These are phyloP conservation scores for Lasiurus borealis DNA, from an alignment of 2,113 vertebrate species.

Conservation along the genomic window DNA sequence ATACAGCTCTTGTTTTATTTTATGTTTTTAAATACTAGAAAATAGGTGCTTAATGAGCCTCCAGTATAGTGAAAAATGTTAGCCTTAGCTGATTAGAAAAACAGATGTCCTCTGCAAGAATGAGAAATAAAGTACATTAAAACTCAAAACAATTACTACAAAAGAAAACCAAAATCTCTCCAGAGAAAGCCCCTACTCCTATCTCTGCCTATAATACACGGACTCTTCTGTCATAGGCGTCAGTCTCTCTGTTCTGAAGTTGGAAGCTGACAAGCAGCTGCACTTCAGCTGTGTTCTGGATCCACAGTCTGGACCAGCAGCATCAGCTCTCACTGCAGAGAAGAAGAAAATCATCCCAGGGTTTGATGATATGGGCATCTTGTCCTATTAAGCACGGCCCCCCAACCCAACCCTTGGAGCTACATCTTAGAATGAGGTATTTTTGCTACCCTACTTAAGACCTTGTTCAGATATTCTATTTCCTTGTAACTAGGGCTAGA, in stretches of 20 bases:
- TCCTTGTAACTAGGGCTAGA: background rate
- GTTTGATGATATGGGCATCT: background rate
- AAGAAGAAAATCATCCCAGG: background rate
- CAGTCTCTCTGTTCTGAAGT: background rate
- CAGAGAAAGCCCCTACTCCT: background rate
- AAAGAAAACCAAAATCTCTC: conserved; percentile 6
- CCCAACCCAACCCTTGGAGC: no score
- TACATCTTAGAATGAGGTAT: background rate
- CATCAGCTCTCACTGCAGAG: background rate
- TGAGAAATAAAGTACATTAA: conserved; percentile 27
- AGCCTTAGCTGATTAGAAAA: conserved; percentile 27
- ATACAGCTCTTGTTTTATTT: conserved; percentile 10
- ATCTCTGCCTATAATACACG: background rate
- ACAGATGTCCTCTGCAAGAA: background rate
- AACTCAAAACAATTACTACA: background rate
- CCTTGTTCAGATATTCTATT: background rate
- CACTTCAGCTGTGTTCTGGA: background rate
- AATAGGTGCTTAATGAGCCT: background rate
- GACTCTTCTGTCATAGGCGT: background rate
- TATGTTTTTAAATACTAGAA: background rate
- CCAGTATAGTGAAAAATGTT: background rate
- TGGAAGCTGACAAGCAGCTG: background rate
- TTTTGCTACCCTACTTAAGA: background rate
- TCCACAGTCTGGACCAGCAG: background rate
- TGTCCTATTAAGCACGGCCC: background rate